These are phyloP conservation scores for Sesamia nonagrioides DNA, from an alignment of 1,140 invertebrate species.

Conservation along the genomic window DNA sequence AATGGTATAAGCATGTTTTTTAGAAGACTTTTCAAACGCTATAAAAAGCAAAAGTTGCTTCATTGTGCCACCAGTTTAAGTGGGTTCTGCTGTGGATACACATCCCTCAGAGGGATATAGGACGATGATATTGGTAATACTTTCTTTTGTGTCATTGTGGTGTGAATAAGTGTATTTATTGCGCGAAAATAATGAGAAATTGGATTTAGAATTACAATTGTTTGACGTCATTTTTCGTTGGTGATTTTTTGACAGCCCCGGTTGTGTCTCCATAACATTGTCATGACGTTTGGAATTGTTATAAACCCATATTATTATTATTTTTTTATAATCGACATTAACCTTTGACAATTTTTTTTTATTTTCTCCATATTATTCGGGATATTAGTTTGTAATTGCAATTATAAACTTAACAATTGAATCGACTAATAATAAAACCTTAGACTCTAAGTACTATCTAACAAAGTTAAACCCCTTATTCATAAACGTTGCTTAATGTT, in stretches of 20 bases:
- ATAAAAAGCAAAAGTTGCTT: conserved; percentile 77
- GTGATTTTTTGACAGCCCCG: background rate
- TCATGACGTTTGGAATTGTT: background rate
- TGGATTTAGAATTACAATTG: background rate
- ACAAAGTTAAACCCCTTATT: too few species aligned
- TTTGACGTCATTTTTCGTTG: background rate
- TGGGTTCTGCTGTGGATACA: conserved; percentile 63
- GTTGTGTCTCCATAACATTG: background rate
- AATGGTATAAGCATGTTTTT: conserved; percentile 75
- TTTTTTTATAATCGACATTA: too few species aligned
- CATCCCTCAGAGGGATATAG: conserved; percentile 55
- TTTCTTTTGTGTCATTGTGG: conserved; percentile 49
- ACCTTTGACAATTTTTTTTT: too few species aligned
- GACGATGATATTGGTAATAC: conserved; percentile 77
- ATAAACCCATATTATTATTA: too few species aligned
- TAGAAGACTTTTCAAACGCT: conserved; percentile 75
- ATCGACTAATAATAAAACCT: too few species aligned
- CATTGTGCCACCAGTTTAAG: conserved; percentile 67
- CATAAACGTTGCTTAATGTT: too few species aligned
- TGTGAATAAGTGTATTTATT: conserved; percentile 38
- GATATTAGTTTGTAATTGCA: too few species aligned
- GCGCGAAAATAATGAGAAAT: conserved; percentile 3
- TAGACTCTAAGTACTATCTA: too few species aligned
- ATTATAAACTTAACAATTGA: too few species aligned
- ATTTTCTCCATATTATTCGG: too few species aligned